Base-by-base conservation (phyloP, 2,888 invertebrate genomes). In the Aspidiotus rigidus region DNA sequence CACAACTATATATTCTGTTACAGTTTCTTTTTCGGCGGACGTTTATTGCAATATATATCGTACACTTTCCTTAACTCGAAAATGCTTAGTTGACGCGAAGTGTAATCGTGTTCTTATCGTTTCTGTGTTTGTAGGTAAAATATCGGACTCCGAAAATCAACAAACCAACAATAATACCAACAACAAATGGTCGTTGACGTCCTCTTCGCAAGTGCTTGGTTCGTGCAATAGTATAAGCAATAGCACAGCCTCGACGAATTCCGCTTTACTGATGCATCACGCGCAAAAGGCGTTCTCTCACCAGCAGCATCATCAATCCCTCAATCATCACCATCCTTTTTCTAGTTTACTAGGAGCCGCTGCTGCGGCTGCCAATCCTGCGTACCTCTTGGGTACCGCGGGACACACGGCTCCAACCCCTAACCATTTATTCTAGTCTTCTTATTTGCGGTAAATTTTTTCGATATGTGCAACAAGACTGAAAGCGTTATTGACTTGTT, bases 281-380 rank as follows among this genome's bases (percentile, higher is more conserved):
- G 79, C 80, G 9, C 79, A 79, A 74, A 80, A 80, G 74, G 79
- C 79, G 44, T 75, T 79, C 69, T 79, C 79, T 7, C 78, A 79
- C n/a, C 74, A 74, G 41, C 80, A 79, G 72, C 72, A 74, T 62
- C 72, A 73, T 54, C 72, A 72, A 17, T 70, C 62, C 41, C 60
- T 70, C n/a, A 71, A 72, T 54, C 72, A 72, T 40, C 72, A 73
- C 62, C 73, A 73, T 64, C 73, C 73, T n/a, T 72, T 75, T 53
- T 70, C 73, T 62, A 72, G 72, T 42, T 49, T 72, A 15, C 53
- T 72, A 41, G 72, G 72, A 15, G 72, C 72, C 8, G 72, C 69
- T 10, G 72, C 71, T 7, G 71, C 69, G 7, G 72, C 73, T 9
- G 72, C 73, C 0, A 73, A 72, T 40, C 74, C 74, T 1, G 75